Evolutionary conservation across 2,888 invertebrate species (phyloP), one percentile per base, ranked within the genome.

Genomic region (Phaonia tiefii): DNA sequence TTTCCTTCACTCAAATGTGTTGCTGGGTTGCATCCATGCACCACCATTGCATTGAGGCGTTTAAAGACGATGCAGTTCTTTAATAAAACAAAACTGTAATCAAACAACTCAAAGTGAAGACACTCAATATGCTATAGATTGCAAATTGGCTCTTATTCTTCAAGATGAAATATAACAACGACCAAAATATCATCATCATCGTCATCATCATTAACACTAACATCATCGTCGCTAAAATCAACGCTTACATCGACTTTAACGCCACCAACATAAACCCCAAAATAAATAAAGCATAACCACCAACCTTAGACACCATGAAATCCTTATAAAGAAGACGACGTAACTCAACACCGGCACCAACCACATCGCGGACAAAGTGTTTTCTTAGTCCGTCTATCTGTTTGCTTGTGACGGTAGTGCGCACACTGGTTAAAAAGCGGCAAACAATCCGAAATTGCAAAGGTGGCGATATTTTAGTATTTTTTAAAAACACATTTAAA

Each of bases 201-300:
- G 7, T 10, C 56, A 56, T 1, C 56, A 13, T 25, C 25, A 49
- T 13, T 26, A 26, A 31, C 26, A 31, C 13, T 10, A 13, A 25
- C 26, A 26, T 11, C 20, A 58, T 20, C 51, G 51, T 10, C 51
- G 51, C 2, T n/a, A n/a, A n/a, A n/a, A 49, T 13, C 56, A 26
- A 31, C 26, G 15, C 13, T 10, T 5, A 25, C 26, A 26, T 11
- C 20, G 31, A 51, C 51, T 20, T 10, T 22, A 22, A 2, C 51
- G 4, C 15, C 46, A 15, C 15, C 46, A 46, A 46, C 15, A 15
- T 15, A 31, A n/a, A 17, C 46, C 15, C 4, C 8, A 49, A 49
- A 49, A 49, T 49, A 49, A 20, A 49, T 49, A 20, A 49, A 10
- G 20, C 49, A 49, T 31, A n/a, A 49, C n/a, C n/a, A 49, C 49